Base-by-base conservation (phyloP, 2,113 vertebrate species). In the Hemibagrus wyckioides region DNA sequence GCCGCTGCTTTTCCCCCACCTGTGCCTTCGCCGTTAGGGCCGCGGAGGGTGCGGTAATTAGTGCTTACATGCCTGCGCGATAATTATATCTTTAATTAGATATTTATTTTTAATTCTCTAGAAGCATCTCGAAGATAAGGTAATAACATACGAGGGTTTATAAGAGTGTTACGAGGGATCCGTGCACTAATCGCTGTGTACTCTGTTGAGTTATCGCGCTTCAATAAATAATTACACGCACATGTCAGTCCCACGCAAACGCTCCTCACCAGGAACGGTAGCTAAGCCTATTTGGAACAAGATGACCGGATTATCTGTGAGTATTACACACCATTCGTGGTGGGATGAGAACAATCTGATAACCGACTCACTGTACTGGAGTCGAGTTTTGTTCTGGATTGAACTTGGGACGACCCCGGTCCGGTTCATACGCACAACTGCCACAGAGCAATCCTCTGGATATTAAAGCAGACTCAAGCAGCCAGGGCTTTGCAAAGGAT, bases 371-470 rank as follows among this genome's bases (percentile, higher is more conserved):
- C 23, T 6, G 28, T 23, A 50, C 82, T 33, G 11, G 65, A 87
- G 79, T 76, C 56, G 44, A 73, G 79, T 82, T n/a, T 87, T 87
- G 86, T 83, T 83, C 86, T 48, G 33, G 86, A 81, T 61, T 88
- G 83, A 90, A 88, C 89, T 88, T 28, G 83, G 44, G 23, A 57
- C 79, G 86, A 85, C 79, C 89, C 67, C 28, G 30, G 83, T 79
- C 80, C 59, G 50, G 79, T 52, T 77, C 73, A 77, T 71, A 61
- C 52, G 50, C 71, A 71, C 30, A 71, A 90, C 69, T 50, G 79
- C 83, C 79, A 77, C 57, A 84, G 81, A 89, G 82, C 89, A 87
- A 82, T 89, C 79, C 77, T 84, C 59, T 81, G 77, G 89, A 89
- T 87, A 87, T 83, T 88, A 85, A 87, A 86, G 84, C 80, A 65